These are phyloP conservation scores for Idaea biselata DNA, from an alignment of 2,888 invertebrate species.

Conservation along the genomic window DNA sequence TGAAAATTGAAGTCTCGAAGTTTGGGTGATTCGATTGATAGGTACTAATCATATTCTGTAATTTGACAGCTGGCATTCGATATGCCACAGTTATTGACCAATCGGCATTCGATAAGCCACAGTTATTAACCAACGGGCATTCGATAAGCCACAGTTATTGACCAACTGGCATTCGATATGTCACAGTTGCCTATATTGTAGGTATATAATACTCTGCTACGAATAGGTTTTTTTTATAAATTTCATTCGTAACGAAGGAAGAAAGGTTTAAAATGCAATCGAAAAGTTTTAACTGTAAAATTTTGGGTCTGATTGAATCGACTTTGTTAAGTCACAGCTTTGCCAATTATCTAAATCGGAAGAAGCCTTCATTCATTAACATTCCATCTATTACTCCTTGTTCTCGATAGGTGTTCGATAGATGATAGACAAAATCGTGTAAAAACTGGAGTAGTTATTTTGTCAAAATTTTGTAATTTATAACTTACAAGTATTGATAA, in stretches of 20 bases:
- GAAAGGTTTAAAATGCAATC: constrained; percentile 16
- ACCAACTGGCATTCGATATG: neutral
- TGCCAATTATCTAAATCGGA: constrained; percentile 44
- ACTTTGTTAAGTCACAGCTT: constrained; percentile 23
- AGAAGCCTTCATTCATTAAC: constrained; percentile 36
- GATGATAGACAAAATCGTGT: too few relatives aligned
- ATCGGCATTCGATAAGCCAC: too few relatives aligned
- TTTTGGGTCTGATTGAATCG: constrained; percentile 19
- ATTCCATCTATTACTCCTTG: constrained; percentile 16
- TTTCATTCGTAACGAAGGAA: neutral
- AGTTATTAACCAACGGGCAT: too few relatives aligned
- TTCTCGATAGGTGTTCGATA: constrained; percentile 19
- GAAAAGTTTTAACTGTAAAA: constrained; percentile 18
- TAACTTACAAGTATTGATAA: too few relatives aligned
- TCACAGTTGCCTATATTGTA: neutral
- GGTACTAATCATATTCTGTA: too few relatives aligned
- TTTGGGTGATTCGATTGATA: too few relatives aligned
- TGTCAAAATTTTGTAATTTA: too few relatives aligned
- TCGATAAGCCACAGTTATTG: too few relatives aligned
- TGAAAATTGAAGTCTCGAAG: too few relatives aligned
- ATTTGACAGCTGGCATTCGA: too few relatives aligned
- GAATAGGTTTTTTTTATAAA: neutral
- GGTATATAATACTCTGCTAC: neutral
- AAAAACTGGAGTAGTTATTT: too few relatives aligned
- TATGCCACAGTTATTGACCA: too few relatives aligned